A percentile compares a stretch with the other conserved stretches of the same genome.
Evolutionary conservation across 2,888 invertebrate species (phyloP).

Genomic region (Oasisia sp.): DNA sequence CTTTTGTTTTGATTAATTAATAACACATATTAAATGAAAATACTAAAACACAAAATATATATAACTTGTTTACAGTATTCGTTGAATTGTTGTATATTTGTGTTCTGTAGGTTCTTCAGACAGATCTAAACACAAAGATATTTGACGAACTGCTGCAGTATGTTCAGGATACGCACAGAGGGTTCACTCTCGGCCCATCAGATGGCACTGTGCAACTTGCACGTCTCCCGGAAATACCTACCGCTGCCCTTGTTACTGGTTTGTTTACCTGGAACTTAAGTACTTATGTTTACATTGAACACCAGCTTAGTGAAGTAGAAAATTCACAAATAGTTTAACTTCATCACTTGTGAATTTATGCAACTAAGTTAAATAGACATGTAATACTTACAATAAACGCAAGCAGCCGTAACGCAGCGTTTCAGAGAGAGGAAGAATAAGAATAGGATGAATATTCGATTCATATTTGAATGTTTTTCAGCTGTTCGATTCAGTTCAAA

Average conservation of each 20-base stretch:
- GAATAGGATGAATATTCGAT: too few species aligned
- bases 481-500: too few species aligned
- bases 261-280: background rate
- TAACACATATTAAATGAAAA: background rate
- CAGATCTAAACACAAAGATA: conserved; percentile 55
- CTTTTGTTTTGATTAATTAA: background rate
- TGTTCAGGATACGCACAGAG: conserved; percentile 43
- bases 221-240: conserved; percentile 53
- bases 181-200: conserved; percentile 35
- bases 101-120: conserved; percentile 49
- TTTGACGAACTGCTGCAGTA: conserved; percentile 58
- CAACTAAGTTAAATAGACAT: too few species aligned
- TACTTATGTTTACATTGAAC: background rate
- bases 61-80: background rate
- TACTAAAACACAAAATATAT: background rate
- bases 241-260: conserved; percentile 60
- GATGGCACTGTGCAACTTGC: background rate
- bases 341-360: too few species aligned
- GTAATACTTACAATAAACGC: too few species aligned
- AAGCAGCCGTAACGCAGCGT: too few species aligned
- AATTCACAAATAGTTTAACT: too few species aligned
- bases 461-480: too few species aligned
- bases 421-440: too few species aligned
- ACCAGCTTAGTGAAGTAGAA: too few species aligned
- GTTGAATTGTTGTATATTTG: background rate